Percentiles rank a stretch among this genome's conserved stretches.
These are phyloP conservation scores for Lutjanus campechanus DNA, from an alignment of 2,797 vertebrate species.

Conservation along the genomic window DNA sequence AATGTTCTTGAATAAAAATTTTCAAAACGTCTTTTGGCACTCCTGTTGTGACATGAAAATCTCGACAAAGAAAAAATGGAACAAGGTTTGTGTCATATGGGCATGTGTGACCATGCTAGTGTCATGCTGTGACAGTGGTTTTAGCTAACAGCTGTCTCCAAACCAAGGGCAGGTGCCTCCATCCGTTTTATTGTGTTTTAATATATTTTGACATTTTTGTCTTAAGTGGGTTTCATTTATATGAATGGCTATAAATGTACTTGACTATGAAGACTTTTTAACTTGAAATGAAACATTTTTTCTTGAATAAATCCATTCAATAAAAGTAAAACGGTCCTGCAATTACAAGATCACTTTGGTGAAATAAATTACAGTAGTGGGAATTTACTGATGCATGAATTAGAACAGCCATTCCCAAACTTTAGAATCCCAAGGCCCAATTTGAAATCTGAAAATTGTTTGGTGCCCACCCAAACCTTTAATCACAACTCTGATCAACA, in stretches of 20 bases:
- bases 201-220: background rate
- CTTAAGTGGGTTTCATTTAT: background rate
- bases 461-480: too few relatives aligned
- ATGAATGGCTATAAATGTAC: background rate
- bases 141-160: background rate
- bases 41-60: constrained; percentile 2
- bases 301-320: too few relatives aligned
- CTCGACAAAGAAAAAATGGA: background rate
- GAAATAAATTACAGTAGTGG: background rate
- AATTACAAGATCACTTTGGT: background rate
- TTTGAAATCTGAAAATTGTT: too few relatives aligned
- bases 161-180: background rate
- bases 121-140: background rate
- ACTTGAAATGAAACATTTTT: background rate
- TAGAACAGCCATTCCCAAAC: too few relatives aligned
- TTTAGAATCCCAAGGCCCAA: too few relatives aligned
- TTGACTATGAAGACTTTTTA: background rate
- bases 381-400: too few relatives aligned
- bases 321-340: background rate
- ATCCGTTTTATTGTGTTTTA: background rate
- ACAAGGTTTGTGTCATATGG: too few relatives aligned
- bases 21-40: constrained; percentile 62
- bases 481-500: too few relatives aligned
- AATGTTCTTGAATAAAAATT: constrained; percentile 88
- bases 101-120: too few relatives aligned